phyloP scores from a whole-genome alignment of 2,113 vertebrate genomes.

The Corythornis cristatus region DNA sequence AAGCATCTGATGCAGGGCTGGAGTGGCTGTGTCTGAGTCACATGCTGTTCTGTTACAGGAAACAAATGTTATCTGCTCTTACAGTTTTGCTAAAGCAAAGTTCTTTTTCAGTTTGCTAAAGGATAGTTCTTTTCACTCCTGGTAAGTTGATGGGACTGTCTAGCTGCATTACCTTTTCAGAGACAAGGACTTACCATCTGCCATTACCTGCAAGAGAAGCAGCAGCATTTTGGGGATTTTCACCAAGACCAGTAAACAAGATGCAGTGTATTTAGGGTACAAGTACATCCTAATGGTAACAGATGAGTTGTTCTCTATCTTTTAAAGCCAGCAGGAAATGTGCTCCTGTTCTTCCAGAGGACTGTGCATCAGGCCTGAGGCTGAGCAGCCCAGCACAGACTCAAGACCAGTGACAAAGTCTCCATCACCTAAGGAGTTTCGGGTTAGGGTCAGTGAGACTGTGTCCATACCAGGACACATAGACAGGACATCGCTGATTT shows the following conservation, averaged over 20 bases:
- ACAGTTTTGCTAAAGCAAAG: background rate
- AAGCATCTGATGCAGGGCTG: background rate
- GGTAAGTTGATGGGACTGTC: background rate
- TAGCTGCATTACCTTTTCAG: background rate
- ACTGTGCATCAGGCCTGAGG: rapidly evolving
- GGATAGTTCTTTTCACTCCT: background rate
- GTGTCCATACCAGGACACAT: background rate
- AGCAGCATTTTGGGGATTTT: background rate
- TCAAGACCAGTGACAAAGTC: background rate
- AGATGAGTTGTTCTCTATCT: background rate
- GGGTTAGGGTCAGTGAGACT: background rate
- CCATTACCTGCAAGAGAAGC: background rate
- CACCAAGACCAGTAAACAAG: background rate
- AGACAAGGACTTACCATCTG: background rate
- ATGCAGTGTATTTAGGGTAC: background rate
- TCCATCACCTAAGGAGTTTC: background rate
- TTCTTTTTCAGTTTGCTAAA: background rate
- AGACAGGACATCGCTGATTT: background rate
- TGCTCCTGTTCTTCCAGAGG: background rate
- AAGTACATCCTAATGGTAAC: background rate
- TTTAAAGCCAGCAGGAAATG: background rate
- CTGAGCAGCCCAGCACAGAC: background rate
- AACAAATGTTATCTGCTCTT: background rate
- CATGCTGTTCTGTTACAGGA: background rate
- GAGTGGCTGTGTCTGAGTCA: background rate